A percentile compares a stretch with the other conserved stretches of the same genome.
Evolutionary conservation across 2,888 invertebrate species (phyloP).

Genomic region (Dryocosmus kuriphilus): DNA sequence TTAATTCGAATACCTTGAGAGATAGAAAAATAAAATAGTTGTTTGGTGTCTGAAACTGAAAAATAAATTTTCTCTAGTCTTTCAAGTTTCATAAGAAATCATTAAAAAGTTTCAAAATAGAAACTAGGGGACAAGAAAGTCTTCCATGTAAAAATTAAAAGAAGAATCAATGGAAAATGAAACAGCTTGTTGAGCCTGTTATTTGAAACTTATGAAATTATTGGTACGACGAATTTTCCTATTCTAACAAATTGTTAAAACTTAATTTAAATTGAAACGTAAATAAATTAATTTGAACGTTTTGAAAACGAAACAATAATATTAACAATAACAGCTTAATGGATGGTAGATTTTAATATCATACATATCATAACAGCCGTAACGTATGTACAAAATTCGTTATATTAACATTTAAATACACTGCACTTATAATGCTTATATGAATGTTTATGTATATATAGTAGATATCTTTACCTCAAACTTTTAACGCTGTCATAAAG

Average conservation of each 20-base stretch:
- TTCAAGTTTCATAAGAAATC: too few species aligned
- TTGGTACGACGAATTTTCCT: not conserved
- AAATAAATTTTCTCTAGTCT: too few species aligned
- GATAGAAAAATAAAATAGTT: too few species aligned
- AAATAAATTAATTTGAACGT: not conserved
- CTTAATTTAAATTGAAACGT: not conserved
- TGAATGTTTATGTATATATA: conserved; percentile 7
- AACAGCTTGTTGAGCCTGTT: not conserved
- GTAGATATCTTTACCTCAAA: conserved; percentile 16
- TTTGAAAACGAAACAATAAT: conserved; percentile 3
- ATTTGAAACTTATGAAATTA: not conserved
- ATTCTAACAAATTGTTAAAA: not conserved
- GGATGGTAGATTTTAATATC: conserved; percentile 39
- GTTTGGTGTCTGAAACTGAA: too few species aligned
- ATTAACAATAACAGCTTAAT: conserved; percentile 7
- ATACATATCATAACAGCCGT: conserved; percentile 64
- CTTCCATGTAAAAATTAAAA: not conserved
- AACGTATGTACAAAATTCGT: conserved; percentile 74
- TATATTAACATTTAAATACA: conserved; percentile 71
- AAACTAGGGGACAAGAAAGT: not conserved
- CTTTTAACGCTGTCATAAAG: conserved; percentile 37
- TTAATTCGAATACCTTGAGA: too few species aligned
- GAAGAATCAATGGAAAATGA: not conserved
- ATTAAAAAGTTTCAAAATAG: too few species aligned
- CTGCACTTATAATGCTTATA: conserved; percentile 46